Evolutionary conservation across 2,797 vertebrate genomes (phyloP).

Genomic region (Darevskia mixta): DNA sequence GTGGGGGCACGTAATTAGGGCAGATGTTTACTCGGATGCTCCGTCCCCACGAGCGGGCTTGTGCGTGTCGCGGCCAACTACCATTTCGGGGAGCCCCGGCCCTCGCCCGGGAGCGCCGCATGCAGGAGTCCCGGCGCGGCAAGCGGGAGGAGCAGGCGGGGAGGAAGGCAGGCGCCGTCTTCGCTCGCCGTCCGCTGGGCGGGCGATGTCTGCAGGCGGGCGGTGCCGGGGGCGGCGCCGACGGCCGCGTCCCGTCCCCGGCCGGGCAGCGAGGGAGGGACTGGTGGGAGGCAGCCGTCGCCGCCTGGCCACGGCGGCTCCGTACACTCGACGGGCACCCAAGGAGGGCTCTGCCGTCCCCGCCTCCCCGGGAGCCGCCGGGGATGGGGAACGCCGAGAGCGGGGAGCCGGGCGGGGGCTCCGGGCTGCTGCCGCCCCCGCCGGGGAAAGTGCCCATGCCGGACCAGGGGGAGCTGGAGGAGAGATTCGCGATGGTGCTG

Average conservation of each 20-base stretch:
- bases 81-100: too few species aligned
- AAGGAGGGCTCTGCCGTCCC: constrained; percentile 67
- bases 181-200: neutral
- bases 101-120: neutral
- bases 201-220: constrained; percentile 35
- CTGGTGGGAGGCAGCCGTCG: constrained; percentile 27
- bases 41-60: neutral
- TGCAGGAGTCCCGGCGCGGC: neutral
- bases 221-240: constrained; percentile 38
- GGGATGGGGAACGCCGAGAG: constrained; percentile 94
- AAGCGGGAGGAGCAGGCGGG: neutral
- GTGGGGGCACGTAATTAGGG: neutral
- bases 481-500: constrained; percentile 95
- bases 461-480: constrained; percentile 93
- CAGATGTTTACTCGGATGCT: neutral
- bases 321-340: constrained; percentile 46
- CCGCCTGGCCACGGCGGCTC: constrained; percentile 28
- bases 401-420: constrained; percentile 74
- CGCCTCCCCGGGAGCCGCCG: constrained; percentile 61
- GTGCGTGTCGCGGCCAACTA: too few species aligned
- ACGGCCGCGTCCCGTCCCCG: constrained; percentile 20
- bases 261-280: constrained; percentile 5
- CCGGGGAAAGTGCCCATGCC: constrained; percentile 96
- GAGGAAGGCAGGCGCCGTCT: constrained; percentile 39
- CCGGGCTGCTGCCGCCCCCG: constrained; percentile 89